Percentiles rank a stretch among this genome's conserved stretches.
Conservation (phyloP, 2,797 vertebrate genomes). For the Hyperoplus lanceolatus region DNA sequence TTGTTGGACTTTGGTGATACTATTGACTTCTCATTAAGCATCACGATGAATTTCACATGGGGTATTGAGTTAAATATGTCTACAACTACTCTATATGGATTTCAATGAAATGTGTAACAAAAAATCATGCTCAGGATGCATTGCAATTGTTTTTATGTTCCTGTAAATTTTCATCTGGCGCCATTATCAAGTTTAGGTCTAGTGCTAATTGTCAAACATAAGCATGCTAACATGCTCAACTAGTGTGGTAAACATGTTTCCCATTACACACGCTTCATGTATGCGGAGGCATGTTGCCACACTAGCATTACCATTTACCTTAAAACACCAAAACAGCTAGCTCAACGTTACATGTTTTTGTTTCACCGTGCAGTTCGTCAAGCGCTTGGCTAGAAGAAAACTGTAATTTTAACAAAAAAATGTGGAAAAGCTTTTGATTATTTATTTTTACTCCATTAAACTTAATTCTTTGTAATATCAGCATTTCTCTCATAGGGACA, state of each 20-base stretch:
- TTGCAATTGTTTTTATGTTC: neutral
- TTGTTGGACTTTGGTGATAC: neutral
- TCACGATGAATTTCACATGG: neutral
- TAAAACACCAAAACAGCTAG: neutral
- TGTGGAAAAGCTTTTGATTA: neutral
- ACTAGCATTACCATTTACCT: neutral
- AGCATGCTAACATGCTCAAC: neutral
- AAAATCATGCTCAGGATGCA: too few relatives aligned
- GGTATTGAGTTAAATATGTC: neutral
- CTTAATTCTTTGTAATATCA: neutral
- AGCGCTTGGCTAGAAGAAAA: neutral
- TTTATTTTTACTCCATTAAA: neutral
- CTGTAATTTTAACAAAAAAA: conserved; percentile 3
- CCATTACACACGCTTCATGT: neutral
- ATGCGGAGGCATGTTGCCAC: too few relatives aligned
- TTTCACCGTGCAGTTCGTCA: neutral
- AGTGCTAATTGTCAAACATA: neutral
- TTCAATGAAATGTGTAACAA: neutral
- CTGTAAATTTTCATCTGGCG: too few relatives aligned
- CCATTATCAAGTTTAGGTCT: neutral
- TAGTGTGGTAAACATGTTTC: neutral
- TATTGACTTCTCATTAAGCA: neutral
- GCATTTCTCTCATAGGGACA: neutral
- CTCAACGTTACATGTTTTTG: too few relatives aligned
- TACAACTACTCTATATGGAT: neutral